Conservation (phyloP, 2,113 vertebrate genomes). For the Pygathrix nemaeus region DNA sequence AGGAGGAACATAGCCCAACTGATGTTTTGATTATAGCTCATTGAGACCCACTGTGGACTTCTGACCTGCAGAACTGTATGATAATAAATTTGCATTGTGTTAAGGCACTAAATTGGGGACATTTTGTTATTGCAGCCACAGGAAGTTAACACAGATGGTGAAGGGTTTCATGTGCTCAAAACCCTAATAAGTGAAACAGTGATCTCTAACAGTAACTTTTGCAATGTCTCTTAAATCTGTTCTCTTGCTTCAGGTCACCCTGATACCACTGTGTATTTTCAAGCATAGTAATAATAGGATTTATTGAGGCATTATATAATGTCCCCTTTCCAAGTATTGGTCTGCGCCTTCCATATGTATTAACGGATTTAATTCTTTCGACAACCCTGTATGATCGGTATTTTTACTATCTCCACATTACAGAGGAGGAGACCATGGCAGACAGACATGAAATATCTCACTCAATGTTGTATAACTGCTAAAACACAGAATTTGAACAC, state of each 20-base stretch:
- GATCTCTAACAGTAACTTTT: background rate
- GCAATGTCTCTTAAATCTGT: background rate
- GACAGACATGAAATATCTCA: background rate
- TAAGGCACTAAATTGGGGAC: background rate
- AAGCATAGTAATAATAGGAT: background rate
- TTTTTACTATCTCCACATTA: background rate
- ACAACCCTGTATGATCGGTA: background rate
- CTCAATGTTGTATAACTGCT: background rate
- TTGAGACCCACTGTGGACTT: background rate
- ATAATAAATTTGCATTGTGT: background rate
- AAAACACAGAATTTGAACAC: background rate
- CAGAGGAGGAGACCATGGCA: background rate
- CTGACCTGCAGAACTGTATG: background rate
- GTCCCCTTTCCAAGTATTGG: background rate
- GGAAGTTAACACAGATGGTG: background rate
- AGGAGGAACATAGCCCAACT: background rate
- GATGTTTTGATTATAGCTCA: background rate
- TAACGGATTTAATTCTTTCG: background rate
- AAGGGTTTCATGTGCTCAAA: conserved; percentile 31
- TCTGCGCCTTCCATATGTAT: background rate
- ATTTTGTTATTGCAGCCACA: background rate
- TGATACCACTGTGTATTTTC: background rate
- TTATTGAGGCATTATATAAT: background rate
- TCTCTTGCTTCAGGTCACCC: background rate
- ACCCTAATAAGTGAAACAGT: background rate